Conservation (phyloP, 53 echinoderm and acorn worm genomes). For the Hippasteria phrygiana region DNA sequence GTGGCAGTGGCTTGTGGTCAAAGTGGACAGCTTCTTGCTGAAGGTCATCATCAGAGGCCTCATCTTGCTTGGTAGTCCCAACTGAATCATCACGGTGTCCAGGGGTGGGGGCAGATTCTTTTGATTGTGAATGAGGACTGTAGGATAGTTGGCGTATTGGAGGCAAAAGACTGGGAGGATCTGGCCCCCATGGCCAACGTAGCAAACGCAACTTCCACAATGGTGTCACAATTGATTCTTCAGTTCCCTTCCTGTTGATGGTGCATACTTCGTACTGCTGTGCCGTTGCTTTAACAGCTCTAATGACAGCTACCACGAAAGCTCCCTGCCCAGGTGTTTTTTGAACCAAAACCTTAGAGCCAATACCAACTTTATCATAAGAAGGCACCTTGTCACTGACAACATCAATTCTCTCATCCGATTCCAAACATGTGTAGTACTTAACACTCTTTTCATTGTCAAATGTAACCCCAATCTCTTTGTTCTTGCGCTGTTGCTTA, state of each 20-base stretch:
- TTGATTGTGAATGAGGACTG: conserved; percentile 63
- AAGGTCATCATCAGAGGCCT: conserved; percentile 90
- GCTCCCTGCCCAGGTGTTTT: conserved; percentile 68
- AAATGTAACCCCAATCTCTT: conserved; percentile 78
- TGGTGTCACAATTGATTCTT: conserved; percentile 70
- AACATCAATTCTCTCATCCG: conserved; percentile 65
- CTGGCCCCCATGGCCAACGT: conserved; percentile 83
- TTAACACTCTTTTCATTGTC: conserved; percentile 66
- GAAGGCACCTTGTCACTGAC: conserved; percentile 85
- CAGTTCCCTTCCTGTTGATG: conserved; percentile 13
- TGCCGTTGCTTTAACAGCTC: conserved; percentile 57
- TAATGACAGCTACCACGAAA: conserved; percentile 75
- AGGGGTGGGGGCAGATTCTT: not conserved
- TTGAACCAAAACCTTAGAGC: conserved; percentile 84
- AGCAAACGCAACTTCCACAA: conserved; percentile 87
- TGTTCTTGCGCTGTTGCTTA: conserved; percentile 75
- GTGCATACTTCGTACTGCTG: conserved; percentile 69
- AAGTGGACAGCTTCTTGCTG: conserved; percentile 79
- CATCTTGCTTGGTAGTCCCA: conserved; percentile 64
- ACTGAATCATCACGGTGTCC: conserved; percentile 15
- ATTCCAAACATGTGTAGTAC: conserved; percentile 69
- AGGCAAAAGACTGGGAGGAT: conserved; percentile 47
- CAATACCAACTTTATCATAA: conserved; percentile 71
- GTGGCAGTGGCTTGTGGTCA: conserved; percentile 64
- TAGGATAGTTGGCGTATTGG: conserved; percentile 88